These are phyloP conservation scores for Cassiopea andromeda DNA, from an alignment of 30 jellyfish, hydroid and myxozoan genomes.

Conservation along the genomic window DNA sequence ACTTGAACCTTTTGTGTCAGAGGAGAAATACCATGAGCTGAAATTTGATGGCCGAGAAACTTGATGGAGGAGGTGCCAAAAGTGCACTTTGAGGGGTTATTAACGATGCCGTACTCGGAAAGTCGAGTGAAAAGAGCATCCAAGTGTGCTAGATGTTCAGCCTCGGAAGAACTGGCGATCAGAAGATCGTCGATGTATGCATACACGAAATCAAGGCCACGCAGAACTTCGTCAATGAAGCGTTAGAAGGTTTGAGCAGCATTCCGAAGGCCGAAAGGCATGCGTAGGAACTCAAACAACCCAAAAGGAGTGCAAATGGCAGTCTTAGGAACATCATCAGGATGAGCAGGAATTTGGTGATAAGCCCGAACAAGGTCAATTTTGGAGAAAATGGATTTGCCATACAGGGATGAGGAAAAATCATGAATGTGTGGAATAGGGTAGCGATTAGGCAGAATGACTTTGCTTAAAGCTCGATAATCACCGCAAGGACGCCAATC, in stretches of 20 bases:
- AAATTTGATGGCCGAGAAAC: conserved; percentile 38
- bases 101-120: conserved; percentile 16
- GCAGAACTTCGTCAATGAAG: conserved; percentile 34
- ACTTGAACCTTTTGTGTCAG: conserved; percentile 24
- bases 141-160: conserved; percentile 37
- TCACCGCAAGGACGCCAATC: conserved; percentile 71
- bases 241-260: conserved; percentile 48
- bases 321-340: conserved; percentile 10
- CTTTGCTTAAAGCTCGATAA: conserved; percentile 42
- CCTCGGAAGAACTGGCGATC: conserved; percentile 32
- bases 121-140: conserved; percentile 6
- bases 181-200: conserved; percentile 50
- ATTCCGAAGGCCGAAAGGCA: conserved; percentile 45
- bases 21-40: conserved; percentile 24
- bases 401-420: conserved; percentile 13
- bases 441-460: conserved; percentile 33
- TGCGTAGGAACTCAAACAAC: conserved; percentile 19
- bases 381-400: conserved; percentile 1
- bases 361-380: conserved; percentile 30
- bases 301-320: conserved; percentile 18
- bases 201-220: conserved; percentile 21
- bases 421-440: conserved; percentile 48
- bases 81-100: conserved; percentile 30
- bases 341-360: conserved; percentile 20
- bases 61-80: conserved; percentile 8